These are phyloP conservation scores for Scomber scombrus DNA, from an alignment of 2,113 vertebrate species.

Conservation along the genomic window DNA sequence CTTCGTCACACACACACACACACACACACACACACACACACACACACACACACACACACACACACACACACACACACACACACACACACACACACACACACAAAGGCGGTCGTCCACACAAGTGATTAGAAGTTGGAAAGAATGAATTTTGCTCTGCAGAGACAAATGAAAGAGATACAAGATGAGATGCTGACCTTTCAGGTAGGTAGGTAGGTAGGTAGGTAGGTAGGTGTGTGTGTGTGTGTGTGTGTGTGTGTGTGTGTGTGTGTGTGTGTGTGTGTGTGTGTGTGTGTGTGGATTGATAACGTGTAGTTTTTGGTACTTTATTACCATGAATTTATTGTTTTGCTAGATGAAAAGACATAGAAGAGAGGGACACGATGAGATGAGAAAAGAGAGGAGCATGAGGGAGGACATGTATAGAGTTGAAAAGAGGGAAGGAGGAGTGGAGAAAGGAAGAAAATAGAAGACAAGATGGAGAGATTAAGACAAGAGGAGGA, in stretches of 20 bases:
- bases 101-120: background rate
- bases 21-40: conserved; percentile 5
- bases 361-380: background rate
- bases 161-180: conserved; percentile 41
- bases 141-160: conserved; percentile 34
- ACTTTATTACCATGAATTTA: background rate
- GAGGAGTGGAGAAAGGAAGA: background rate
- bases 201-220: too few relatives aligned
- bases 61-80: conserved; percentile 15
- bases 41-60: conserved; percentile 6
- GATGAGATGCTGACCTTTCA: conserved; percentile 47
- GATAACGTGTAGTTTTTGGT: background rate
- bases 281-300: background rate
- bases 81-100: conserved; percentile 10
- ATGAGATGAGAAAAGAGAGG: background rate
- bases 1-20: conserved; percentile 19
- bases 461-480: background rate
- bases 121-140: conserved; percentile 43
- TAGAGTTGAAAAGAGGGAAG: too few relatives aligned
- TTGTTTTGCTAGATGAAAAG: background rate
- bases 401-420: background rate
- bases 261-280: background rate
- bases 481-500: background rate
- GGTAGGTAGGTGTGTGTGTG: background rate
- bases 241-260: conserved; percentile 26